Evolutionary conservation across 2,797 vertebrate genomes (phyloP).

Genomic region (Gorsachius magnificus): DNA sequence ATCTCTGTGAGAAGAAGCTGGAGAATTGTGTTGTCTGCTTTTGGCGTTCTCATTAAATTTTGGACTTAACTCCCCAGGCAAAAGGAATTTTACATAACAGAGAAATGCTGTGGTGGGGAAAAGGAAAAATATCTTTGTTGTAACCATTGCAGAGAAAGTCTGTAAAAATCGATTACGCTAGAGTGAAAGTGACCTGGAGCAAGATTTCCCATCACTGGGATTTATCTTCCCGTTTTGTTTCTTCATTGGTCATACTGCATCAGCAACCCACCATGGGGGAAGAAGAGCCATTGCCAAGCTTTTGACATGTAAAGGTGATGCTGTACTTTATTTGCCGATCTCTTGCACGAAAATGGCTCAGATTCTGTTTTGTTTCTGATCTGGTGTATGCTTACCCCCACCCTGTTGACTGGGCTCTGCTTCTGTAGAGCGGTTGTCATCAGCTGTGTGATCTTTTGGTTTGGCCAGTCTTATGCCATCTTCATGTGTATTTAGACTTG

Average conservation of each 20-base stretch:
- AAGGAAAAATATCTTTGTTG: background rate
- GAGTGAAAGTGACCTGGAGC: background rate
- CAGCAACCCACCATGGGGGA: background rate
- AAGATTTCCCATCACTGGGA: background rate
- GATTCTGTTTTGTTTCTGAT: background rate
- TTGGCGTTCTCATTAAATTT: background rate
- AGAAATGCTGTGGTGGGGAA: background rate
- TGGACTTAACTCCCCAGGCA: background rate
- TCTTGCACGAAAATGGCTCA: background rate
- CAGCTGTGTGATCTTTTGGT: background rate
- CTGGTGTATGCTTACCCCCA: background rate
- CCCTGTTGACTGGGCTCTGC: accelerated
- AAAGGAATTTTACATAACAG: background rate
- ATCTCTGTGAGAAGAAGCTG: background rate
- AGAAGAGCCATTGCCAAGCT: background rate
- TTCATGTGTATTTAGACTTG: background rate
- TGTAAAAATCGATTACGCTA: background rate
- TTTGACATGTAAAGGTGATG: background rate
- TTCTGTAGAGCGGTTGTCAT: background rate
- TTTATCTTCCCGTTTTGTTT: background rate
- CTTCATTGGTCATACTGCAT: background rate
- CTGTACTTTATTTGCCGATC: background rate
- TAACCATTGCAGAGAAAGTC: background rate
- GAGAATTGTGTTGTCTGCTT: background rate
- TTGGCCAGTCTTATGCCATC: background rate